A percentile compares a stretch with the other conserved stretches of the same genome.
Evolutionary conservation across 1,140 invertebrate genomes (phyloP).

Genomic region (Lerema accius): DNA sequence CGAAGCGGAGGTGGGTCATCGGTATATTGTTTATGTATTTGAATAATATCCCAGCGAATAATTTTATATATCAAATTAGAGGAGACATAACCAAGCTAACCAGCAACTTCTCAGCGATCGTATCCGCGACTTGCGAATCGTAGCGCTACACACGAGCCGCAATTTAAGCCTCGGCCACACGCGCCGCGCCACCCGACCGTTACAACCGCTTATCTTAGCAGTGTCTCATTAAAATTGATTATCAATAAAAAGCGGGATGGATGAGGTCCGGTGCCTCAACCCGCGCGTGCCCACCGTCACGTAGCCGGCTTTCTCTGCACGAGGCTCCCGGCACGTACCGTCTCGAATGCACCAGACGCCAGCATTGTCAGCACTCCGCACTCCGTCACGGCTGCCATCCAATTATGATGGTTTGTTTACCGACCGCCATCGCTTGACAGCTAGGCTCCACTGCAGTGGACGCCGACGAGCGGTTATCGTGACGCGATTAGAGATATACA

Average conservation of each 20-base stretch:
- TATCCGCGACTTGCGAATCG: too few relatives aligned
- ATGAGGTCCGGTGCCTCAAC: constrained; percentile 10
- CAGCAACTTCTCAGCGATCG: too few relatives aligned
- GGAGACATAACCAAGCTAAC: too few relatives aligned
- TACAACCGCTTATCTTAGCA: too few relatives aligned
- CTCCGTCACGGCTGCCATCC: background rate
- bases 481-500: background rate
- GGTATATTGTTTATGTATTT: too few relatives aligned
- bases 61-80: too few relatives aligned
- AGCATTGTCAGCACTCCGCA: constrained; percentile 4
- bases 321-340: constrained; percentile 10
- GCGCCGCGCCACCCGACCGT: too few relatives aligned
- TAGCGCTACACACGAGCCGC: too few relatives aligned
- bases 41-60: too few relatives aligned
- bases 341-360: constrained; percentile 10
- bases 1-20: too few relatives aligned
- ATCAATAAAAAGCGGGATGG: background rate
- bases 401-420: constrained; percentile 7
- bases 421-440: background rate
- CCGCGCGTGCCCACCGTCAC: constrained; percentile 39
- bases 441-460: background rate
- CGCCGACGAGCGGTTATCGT: background rate
- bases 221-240: constrained; percentile 7
- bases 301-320: constrained; percentile 37
- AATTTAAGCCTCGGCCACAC: too few relatives aligned